Conservation (phyloP, 1,140 invertebrate species). For the Pollicipes pollicipes region DNA sequence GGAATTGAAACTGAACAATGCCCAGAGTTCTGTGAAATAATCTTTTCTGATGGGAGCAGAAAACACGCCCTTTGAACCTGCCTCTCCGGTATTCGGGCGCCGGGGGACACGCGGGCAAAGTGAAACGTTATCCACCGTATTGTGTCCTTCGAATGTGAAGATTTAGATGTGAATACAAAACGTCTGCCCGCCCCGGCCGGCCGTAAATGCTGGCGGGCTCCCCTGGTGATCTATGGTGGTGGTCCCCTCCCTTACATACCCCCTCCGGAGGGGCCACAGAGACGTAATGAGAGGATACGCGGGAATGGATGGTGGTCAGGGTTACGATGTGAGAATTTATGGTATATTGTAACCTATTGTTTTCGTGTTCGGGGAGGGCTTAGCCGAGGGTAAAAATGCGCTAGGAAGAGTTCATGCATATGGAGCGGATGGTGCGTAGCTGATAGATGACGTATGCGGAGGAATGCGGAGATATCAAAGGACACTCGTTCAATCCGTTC, state of each 20-base stretch:
- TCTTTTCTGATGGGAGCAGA: too few species aligned
- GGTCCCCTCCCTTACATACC: background rate
- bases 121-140: background rate
- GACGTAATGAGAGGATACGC: background rate
- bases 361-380: background rate
- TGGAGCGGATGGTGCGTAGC: background rate
- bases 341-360: background rate
- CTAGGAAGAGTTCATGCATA: background rate
- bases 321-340: background rate
- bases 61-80: background rate
- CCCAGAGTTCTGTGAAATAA: too few species aligned
- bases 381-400: background rate
- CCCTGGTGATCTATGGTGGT: background rate
- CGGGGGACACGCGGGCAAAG: background rate
- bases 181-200: too few species aligned
- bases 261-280: background rate
- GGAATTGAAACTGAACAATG: too few species aligned
- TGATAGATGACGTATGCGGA: background rate
- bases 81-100: too few species aligned
- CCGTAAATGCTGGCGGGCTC: background rate
- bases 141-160: background rate
- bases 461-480: background rate
- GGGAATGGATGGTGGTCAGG: background rate
- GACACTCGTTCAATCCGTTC: background rate
- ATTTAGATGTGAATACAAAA: background rate